Conservation (phyloP, 1,140 invertebrate genomes). For the Littorina saxatilis region DNA sequence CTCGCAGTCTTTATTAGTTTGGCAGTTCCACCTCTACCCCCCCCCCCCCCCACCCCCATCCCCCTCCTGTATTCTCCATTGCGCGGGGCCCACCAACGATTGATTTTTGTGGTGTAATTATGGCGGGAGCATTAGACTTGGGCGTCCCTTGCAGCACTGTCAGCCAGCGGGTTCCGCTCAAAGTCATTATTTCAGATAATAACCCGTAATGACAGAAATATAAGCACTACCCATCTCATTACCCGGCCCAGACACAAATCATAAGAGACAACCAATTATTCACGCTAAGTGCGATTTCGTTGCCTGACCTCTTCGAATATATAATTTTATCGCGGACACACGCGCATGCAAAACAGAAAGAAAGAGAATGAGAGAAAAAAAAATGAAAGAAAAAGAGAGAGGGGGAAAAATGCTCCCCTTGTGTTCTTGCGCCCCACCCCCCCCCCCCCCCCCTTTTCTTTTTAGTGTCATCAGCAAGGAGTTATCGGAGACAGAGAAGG, state of each 20-base stretch:
- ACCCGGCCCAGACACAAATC: conserved; percentile 45
- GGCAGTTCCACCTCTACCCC: neutral
- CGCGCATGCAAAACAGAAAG: no score
- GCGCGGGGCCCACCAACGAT: no score
- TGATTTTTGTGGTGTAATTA: conserved; percentile 31
- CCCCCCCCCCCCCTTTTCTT: neutral
- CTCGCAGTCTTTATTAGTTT: conserved; percentile 20
- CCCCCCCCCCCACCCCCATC: neutral
- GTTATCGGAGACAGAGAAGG: no score
- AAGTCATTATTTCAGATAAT: conserved; percentile 49
- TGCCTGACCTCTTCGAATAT: neutral
- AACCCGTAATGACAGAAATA: conserved; percentile 49
- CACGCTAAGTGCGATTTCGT: no score
- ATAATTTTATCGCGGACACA: conserved; percentile 43
- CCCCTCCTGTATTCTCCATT: neutral
- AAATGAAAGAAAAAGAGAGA: neutral
- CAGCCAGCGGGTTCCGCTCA: conserved; percentile 26
- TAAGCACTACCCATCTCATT: conserved; percentile 44
- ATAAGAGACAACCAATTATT: conserved; percentile 44
- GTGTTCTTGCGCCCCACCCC: neutral
- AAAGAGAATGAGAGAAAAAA: no score
- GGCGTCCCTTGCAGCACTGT: conserved; percentile 14
- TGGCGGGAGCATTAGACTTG: conserved; percentile 23
- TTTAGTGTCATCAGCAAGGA: neutral
- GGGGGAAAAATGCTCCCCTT: neutral